A percentile compares a stretch with the other conserved stretches of the same genome.
Evolutionary conservation across 1,140 invertebrate genomes (phyloP).

Genomic region (Heliconius himera): DNA sequence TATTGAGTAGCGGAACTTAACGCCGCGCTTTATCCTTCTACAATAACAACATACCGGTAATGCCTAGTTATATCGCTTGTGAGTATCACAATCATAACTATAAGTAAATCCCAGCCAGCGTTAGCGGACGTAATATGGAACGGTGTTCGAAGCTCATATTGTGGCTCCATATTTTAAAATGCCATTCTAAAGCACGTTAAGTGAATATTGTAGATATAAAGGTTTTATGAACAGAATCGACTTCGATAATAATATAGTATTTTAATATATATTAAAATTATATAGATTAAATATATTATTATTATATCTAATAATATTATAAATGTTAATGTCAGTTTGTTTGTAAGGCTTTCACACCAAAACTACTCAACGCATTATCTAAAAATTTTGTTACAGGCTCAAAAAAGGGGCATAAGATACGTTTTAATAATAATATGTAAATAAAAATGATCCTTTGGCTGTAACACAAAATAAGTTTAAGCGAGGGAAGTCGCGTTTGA

Average conservation of each 20-base stretch:
- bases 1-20: too few relatives aligned
- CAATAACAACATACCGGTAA: not conserved
- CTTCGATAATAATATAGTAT: not conserved
- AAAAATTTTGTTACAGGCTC: too few relatives aligned
- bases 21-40: not conserved
- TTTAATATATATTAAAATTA: not conserved
- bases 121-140: slow-evolving; percentile 28
- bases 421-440: too few relatives aligned
- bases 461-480: too few relatives aligned
- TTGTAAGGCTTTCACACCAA: too few relatives aligned
- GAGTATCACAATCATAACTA: slow-evolving; percentile 23
- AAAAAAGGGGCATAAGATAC: too few relatives aligned
- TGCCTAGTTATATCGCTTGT: slow-evolving; percentile 11
- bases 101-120: slow-evolving; percentile 22
- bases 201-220: slow-evolving; percentile 3
- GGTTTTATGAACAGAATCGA: not conserved
- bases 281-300: too few relatives aligned
- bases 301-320: too few relatives aligned
- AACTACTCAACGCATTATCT: too few relatives aligned
- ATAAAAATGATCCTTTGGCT: too few relatives aligned
- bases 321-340: too few relatives aligned
- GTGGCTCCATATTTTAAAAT: slow-evolving; percentile 35
- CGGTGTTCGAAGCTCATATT: slow-evolving; percentile 30
- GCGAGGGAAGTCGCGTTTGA: too few relatives aligned
- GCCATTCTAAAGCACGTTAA: slow-evolving; percentile 24